Evolutionary conservation across 2,888 invertebrate species (phyloP), one percentile per base, ranked within the genome.

Genomic region (Lypha dubia): DNA sequence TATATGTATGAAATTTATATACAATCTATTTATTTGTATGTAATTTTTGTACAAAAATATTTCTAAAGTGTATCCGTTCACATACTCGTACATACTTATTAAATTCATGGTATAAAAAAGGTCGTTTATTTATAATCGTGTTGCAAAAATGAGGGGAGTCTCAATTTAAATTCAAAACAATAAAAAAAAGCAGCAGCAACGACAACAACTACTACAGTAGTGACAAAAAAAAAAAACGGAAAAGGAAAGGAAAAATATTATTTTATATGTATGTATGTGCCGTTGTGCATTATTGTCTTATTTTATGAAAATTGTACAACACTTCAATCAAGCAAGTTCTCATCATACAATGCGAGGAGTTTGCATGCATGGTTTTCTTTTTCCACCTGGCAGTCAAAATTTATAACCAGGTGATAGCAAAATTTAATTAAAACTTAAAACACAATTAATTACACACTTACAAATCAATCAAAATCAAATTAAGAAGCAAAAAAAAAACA

Each of bases 381-480:
- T 56, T 5, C 13, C 7, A 38, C 22, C 17, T 38, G 11, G 22
- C 49, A 51, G 22, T 17, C 51, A 41, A n/a, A n/a, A 63, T 63
- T 63, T 38, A 17, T n/a, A 24, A 62, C n/a, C 49, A 62, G 80
- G 44, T 60, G 49, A 62, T n/a, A n/a, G n/a, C n/a, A 46, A 9
- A 56, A 24, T 35, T 1, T 17, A 13, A 44, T 41, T 58, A 7
- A 51, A 60, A 77, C 11, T 68, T 35, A 73, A 73, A 53, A 32
- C 46, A 41, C 6, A 24, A 41, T 46, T 56, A 68, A 74, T n/a
- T n/a, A n/a, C n/a, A n/a, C n/a, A n/a, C 24, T 63, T 53, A 71
- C 46, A 80, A 75, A 84, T 84, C 84, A 79, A 79, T 84, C 84
- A 79, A 79, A 80, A 79, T 32, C 20, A 38, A 53, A 51, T 41